phyloP scores from a whole-genome alignment of 2,113 vertebrate genomes.

The Thamnaconus septentrionalis region DNA sequence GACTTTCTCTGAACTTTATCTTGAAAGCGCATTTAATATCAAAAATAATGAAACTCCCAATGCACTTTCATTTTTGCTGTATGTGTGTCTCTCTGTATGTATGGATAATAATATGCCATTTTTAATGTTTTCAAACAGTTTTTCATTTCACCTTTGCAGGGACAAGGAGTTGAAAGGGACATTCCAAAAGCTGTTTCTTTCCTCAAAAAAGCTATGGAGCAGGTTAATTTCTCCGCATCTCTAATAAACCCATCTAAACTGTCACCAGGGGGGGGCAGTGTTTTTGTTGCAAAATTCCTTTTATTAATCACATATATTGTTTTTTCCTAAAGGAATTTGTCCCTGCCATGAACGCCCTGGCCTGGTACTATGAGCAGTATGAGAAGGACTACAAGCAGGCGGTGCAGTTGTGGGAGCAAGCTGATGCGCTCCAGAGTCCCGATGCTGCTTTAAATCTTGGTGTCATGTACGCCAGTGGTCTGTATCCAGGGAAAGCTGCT shows the following conservation, averaged over 20 bases:
- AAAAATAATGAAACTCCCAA: no score
- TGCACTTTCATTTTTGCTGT: no score
- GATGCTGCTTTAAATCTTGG: conserved; percentile 81
- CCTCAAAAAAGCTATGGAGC: conserved; percentile 75
- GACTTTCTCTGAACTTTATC: no score
- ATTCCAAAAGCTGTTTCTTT: conserved; percentile 72
- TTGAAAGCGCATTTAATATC: no score
- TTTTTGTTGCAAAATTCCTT: not conserved
- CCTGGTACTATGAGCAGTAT: conserved; percentile 79
- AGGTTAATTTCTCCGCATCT: conserved; percentile 50
- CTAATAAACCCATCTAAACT: conserved; percentile 1
- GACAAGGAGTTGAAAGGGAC: conserved; percentile 75
- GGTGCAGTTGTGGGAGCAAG: conserved; percentile 76
- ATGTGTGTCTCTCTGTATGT: no score
- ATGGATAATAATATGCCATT: no score
- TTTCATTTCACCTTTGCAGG: conserved; percentile 52
- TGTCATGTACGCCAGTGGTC: conserved; percentile 69
- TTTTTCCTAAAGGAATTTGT: conserved; percentile 68
- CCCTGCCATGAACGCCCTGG: conserved; percentile 78
- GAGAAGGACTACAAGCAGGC: conserved; percentile 72
- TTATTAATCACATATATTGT: not conserved
- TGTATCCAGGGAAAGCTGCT: conserved; percentile 72
- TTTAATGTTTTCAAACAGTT: no score
- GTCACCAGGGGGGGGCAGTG: not conserved
- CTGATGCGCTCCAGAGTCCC: conserved; percentile 63